phyloP scores from a whole-genome alignment of 2,797 vertebrate genomes.

The Pteropus rufus region DNA sequence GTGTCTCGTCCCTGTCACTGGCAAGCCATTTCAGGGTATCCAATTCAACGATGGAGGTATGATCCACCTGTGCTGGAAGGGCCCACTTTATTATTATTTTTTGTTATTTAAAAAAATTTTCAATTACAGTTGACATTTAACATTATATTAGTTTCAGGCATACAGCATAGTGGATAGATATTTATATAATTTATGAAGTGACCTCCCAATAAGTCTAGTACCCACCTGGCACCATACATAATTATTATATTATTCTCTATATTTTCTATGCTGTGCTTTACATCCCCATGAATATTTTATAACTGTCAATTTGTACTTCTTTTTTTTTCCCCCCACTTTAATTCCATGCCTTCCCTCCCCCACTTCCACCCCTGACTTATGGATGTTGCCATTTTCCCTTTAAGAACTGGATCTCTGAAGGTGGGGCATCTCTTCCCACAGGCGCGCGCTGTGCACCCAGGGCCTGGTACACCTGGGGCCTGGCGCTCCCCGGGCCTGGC shows the following conservation, averaged over 20 bases:
- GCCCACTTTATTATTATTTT: neutral
- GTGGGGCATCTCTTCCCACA: too few species aligned
- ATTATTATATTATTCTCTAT: neutral
- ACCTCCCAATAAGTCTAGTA: neutral
- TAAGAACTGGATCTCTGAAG: too few species aligned
- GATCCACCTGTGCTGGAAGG: neutral
- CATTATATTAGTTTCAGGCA: neutral
- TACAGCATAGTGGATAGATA: neutral
- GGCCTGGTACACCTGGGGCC: too few species aligned
- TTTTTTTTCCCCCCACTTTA: neutral
- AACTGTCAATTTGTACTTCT: neutral
- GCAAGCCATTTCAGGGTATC: constrained; percentile 33
- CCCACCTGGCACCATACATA: neutral
- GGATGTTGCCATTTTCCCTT: too few species aligned
- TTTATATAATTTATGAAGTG: neutral
- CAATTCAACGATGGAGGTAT: constrained; percentile 60
- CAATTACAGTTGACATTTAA: neutral
- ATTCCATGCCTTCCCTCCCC: neutral
- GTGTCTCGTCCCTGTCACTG: constrained; percentile 31
- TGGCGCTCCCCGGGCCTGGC: too few species aligned
- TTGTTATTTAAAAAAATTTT: neutral
- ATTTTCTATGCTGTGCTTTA: neutral
- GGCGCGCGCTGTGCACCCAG: too few species aligned
- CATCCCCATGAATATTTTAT: neutral
- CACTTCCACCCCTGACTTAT: too few species aligned